Evolutionary conservation across 2,888 invertebrate genomes (phyloP), one percentile per base, ranked within the genome.

Genomic region (Cheilosia impressa): DNA sequence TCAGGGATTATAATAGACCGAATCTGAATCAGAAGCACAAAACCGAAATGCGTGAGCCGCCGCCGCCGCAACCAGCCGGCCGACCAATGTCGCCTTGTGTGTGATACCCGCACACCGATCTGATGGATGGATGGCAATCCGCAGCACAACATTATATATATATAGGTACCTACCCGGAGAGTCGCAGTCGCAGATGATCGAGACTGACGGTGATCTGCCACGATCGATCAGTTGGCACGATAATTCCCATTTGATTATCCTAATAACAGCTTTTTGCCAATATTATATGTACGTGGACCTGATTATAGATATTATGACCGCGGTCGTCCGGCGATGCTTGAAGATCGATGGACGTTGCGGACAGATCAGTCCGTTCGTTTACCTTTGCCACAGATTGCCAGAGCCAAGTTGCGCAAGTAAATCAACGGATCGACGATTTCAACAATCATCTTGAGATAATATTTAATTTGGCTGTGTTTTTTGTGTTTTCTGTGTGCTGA

Each of bases 251-350:
- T 92, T 92, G 92, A 92, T 92, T 92, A 92, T 90, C 90, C 90
- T 92, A 92, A 92, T 92, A 92, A 92, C 90, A 92, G 92, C 91
- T 90, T 89, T 92, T 92, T 91, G 90, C 89, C 90, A 89, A 91
- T 92, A 92, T 92, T 91, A 91, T 91, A 91, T 91, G 92, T 91
- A 92, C 92, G 92, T 92, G 92, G 90, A 89, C 88, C 91, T 92
- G 92, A 92, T 92, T 92, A 92, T 92, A 92, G 91, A 91, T 91
- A 92, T 92, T 92, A 92, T 88, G 80, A 76, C 75, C 55, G 79
- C 38, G 38, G 60, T 66, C 80, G 84, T 79, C 75, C 73, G 71
- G 73, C 75, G 55, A 71, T 65, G 19, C 60, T 62, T 78, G 62
- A 62, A 47, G 57, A 62, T 45, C 68, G 63, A 58, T 71, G 55